Evolutionary conservation across 1,140 invertebrate genomes (phyloP).

Genomic region (Micrasema minimum): DNA sequence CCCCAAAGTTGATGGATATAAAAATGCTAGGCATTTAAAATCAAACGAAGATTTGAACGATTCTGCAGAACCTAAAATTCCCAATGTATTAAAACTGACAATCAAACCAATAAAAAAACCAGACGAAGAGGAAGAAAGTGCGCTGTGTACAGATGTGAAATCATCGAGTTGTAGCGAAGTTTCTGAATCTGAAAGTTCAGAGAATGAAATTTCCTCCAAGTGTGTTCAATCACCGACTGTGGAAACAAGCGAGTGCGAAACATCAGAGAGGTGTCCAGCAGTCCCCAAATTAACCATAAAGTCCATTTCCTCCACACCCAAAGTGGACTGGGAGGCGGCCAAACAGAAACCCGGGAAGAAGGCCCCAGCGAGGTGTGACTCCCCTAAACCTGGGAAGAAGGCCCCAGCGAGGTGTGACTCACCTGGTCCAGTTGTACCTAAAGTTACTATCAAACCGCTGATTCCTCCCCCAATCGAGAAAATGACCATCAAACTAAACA

Average conservation of each 20-base stretch:
- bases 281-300: slow-evolving; percentile 46
- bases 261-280: slow-evolving; percentile 27
- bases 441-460: slow-evolving; percentile 43
- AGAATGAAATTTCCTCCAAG: slow-evolving; percentile 61
- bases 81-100: slow-evolving; percentile 62
- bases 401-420: neutral
- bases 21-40: slow-evolving; percentile 45
- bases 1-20: slow-evolving; percentile 43
- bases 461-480: slow-evolving; percentile 47
- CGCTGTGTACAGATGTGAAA: slow-evolving; percentile 56
- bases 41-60: slow-evolving; percentile 21
- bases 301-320: slow-evolving; percentile 29
- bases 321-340: slow-evolving; percentile 20
- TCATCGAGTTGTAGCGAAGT: slow-evolving; percentile 65
- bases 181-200: slow-evolving; percentile 65
- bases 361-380: neutral
- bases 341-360: slow-evolving; percentile 31
- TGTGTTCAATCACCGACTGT: slow-evolving; percentile 62
- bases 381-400: slow-evolving; percentile 28
- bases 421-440: slow-evolving; percentile 13
- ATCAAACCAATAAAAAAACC: slow-evolving; percentile 62
- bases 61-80: slow-evolving; percentile 51
- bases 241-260: slow-evolving; percentile 58
- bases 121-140: slow-evolving; percentile 61
- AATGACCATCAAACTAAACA: slow-evolving; percentile 50